Evolutionary conservation across 2,113 vertebrate genomes (phyloP), one percentile per base, ranked within the genome.

Genomic region (Poeciliopsis retropinna): DNA sequence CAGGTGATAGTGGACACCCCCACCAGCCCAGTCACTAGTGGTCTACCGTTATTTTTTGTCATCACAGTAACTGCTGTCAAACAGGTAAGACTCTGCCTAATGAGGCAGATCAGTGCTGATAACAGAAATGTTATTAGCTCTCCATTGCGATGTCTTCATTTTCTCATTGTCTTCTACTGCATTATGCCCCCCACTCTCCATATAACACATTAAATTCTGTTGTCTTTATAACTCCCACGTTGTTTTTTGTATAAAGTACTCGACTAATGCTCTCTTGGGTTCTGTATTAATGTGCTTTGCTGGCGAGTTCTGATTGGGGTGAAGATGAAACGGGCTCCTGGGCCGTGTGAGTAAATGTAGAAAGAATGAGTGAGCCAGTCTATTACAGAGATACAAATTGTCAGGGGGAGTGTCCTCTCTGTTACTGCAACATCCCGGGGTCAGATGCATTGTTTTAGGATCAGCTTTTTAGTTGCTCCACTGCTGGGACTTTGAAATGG

Each of bases 1-100:
- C 79, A 99, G 98, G 97, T 99, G 84, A 99, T 98, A 83, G 98
- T 99, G 90, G 97, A 99, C 83, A 99, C 98, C 63, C 98, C 98
- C 9, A 99, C 98, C 86, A 99, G 98, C 90, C 98, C 98, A 0
- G 95, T 99, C 85, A 99, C 98, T 78, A 99, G 98, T 60, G 98
- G 98, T 89, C 96, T 99, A 87, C 98, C 98, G 0, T 96, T 99
- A 87, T 98, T 98, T 94, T 99, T 99, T 92, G 98, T 99, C 77
- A 99, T 99, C 88, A 98, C 96, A 70, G 97, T 99, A 73, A 99
- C 98, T 15, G 98, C 98, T 72, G 95, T 99, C 85, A 99, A 99
- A 92, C 98, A 99, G 97, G 98, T 99, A 86, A 92, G 92, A 72
- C 5, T 0, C 9, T 34, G 1, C 28, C 60, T 67, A 63, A 62